Evolutionary conservation across 2,888 invertebrate species (phyloP), one percentile per base, ranked within the genome.

Genomic region (Acronicta leporina): DNA sequence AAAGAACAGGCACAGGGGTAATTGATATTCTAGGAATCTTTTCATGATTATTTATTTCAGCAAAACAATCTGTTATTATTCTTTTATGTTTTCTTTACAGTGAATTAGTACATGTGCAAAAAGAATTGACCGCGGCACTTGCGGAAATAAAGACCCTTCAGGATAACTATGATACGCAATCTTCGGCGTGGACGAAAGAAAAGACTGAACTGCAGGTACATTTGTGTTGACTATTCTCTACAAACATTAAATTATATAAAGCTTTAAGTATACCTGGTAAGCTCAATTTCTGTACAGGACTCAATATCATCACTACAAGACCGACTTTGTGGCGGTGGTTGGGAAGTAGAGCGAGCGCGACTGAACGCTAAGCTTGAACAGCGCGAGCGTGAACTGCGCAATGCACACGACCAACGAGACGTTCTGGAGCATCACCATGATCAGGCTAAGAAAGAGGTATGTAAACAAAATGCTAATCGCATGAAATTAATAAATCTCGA

Each of bases 1-100:
- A 98, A 97, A 82, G 97, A 98, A 90, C 96, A 96, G 77, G 93
- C 97, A 13, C 96, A 97, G 87, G 95, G 95, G 97, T 97, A 85
- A 79, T 10, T 25, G 27, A 48, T 30, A 30, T 51, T 47, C 9
- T 35, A 5, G 4, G 4, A n/a, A 38, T 13, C 5, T 35, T 35
- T 35, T 13, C 9, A 8, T 3, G 16, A 9, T n/a, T n/a, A n/a
- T n/a, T n/a, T n/a, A n/a, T n/a, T n/a, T n/a, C 30, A 2, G 2
- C 9, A 0, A 11, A 2, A 16, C 10, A 40, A 14, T n/a, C 0
- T 16, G 0, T 5, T 9, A 33, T 10, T 14, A 15, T 35, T 20
- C 30, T 30, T 41, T 10, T 48, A 50, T 38, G 11, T 27, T 35
- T 61, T 64, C 38, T 63, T 90, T 89, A 50, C 85, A 97, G 96